Conservation (phyloP, 2,797 vertebrate species). For the Choloepus didactylus region DNA sequence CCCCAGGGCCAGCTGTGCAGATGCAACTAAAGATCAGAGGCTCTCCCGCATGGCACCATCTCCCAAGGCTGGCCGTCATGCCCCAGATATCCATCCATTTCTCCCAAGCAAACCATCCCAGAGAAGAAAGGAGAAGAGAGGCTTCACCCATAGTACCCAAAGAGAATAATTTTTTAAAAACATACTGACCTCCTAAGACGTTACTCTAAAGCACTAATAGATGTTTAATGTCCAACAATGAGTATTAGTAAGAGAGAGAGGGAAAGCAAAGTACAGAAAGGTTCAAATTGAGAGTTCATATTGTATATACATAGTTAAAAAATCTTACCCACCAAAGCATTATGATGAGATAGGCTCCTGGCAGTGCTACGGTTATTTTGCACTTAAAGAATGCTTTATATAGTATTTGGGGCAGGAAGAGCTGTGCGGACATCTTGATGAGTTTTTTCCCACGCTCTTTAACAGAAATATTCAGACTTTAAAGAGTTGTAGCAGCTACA, state of each 20-base stretch:
- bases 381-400: fast-evolving
- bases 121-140: too few species aligned
- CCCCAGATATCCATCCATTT: background rate
- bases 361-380: background rate
- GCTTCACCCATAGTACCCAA: too few species aligned
- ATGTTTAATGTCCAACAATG: background rate
- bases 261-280: background rate
- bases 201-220: background rate
- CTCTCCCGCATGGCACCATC: fast-evolving
- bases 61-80: fast-evolving
- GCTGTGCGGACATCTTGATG: background rate
- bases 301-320: background rate
- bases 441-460: background rate
- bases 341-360: background rate
- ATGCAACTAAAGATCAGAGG: background rate
- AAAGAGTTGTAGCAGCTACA: background rate
- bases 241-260: background rate
- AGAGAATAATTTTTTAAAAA: background rate
- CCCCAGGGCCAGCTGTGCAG: background rate
- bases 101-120: background rate
- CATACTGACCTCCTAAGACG: background rate
- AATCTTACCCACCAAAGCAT: background rate
- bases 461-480: background rate
- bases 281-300: background rate
- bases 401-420: too few species aligned